Percentiles rank a stretch among this genome's conserved stretches.
These are phyloP conservation scores for Bothrops jararaca DNA, from an alignment of 2,113 vertebrate genomes.

Conservation along the genomic window DNA sequence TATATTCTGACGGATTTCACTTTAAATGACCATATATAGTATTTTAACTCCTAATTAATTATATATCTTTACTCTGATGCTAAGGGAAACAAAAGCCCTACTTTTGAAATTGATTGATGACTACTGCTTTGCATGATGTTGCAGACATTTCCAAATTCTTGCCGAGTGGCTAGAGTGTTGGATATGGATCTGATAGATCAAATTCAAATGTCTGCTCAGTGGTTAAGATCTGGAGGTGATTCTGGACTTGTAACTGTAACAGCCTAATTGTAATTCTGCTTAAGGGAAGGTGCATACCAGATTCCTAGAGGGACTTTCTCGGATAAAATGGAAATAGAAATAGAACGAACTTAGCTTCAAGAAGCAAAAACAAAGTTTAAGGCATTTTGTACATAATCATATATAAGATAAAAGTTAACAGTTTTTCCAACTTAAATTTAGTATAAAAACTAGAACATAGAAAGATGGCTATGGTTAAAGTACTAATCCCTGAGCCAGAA, in stretches of 20 bases:
- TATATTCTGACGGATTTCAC: neutral
- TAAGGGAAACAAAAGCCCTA: neutral
- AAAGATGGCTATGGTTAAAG: no score
- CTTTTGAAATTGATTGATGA: neutral
- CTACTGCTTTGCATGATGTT: neutral
- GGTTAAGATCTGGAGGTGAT: neutral
- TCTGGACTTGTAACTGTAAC: no score
- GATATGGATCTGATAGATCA: neutral
- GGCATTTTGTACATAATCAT: neutral
- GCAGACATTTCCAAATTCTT: neutral
- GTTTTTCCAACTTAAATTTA: neutral
- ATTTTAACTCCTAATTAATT: neutral
- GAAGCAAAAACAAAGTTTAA: neutral
- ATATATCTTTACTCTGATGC: neutral
- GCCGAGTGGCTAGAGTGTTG: neutral
- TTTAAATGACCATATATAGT: neutral
- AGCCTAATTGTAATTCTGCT: neutral
- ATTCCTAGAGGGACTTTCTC: neutral
- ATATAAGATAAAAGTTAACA: neutral
- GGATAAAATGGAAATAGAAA: neutral
- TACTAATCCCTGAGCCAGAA: no score
- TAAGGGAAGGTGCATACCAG: neutral
- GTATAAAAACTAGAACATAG: neutral
- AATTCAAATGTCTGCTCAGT: neutral
- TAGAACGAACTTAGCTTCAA: neutral